Conservation (phyloP, 2,888 invertebrate species). For the Drosophila anomelani region DNA sequence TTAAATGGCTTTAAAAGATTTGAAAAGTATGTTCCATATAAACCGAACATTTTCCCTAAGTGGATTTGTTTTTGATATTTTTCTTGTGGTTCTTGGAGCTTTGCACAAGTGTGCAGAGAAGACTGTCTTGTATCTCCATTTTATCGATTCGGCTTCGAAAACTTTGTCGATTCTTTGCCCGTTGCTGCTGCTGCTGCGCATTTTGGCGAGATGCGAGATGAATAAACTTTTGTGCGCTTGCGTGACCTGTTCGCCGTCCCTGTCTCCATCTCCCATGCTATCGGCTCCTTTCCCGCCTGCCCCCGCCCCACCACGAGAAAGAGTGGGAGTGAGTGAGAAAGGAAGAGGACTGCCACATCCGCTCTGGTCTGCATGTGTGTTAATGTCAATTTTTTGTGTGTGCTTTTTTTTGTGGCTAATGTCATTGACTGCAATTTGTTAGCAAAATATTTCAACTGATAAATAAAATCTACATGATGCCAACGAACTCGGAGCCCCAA, state of each 20-base stretch:
- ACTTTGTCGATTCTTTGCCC: slow-evolving; percentile 51
- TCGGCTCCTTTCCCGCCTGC: slow-evolving; percentile 11
- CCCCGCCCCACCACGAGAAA: slow-evolving; percentile 32
- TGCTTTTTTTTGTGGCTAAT: slow-evolving; percentile 44
- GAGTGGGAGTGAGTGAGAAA: slow-evolving; percentile 2
- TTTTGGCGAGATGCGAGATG: slow-evolving; percentile 56
- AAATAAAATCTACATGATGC: slow-evolving; percentile 73
- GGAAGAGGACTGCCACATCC: slow-evolving; percentile 40
- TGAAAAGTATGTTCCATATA: not conserved
- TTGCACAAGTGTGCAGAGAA: slow-evolving; percentile 64
- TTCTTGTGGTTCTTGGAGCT: slow-evolving; percentile 35
- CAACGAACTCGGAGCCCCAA: slow-evolving; percentile 68
- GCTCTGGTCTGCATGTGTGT: slow-evolving; percentile 59
- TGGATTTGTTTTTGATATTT: slow-evolving; percentile 28
- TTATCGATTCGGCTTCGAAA: slow-evolving; percentile 62
- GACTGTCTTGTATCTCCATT: slow-evolving; percentile 35
- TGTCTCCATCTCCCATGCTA: slow-evolving; percentile 11
- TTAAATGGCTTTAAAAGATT: not conserved
- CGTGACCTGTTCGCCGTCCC: slow-evolving; percentile 65
- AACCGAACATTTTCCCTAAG: not conserved
- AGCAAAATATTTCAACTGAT: slow-evolving; percentile 79
- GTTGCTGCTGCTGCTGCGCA: slow-evolving; percentile 62
- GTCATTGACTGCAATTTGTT: slow-evolving; percentile 82
- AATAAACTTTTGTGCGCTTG: slow-evolving; percentile 75
- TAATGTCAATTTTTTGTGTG: slow-evolving; percentile 4